These are phyloP conservation scores for Cerceris ruficornis DNA, from an alignment of 2,888 invertebrate genomes.

Conservation along the genomic window DNA sequence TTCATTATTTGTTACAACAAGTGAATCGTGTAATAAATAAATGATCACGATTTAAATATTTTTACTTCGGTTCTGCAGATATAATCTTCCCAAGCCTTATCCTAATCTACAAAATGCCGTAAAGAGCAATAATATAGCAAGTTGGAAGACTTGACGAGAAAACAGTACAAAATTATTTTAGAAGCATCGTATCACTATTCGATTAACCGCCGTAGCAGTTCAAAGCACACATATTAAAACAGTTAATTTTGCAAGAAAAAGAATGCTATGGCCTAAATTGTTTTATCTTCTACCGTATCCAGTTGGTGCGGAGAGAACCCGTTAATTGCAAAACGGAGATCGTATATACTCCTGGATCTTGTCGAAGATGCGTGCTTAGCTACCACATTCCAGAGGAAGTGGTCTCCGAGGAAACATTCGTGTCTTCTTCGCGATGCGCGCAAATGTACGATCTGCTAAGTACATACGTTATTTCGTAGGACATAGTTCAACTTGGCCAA, in stretches of 20 bases:
- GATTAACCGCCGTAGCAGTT: no score
- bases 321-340: constrained; percentile 18
- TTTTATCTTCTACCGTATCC: no score
- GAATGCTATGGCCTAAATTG: no score
- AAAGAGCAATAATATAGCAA: no score
- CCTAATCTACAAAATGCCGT: neutral
- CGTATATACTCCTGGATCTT: constrained; percentile 22
- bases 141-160: no score
- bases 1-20: constrained; percentile 39
- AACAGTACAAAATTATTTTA: no score
- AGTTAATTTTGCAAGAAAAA: no score
- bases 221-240: no score
- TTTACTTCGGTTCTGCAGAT: neutral
- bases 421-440: constrained; percentile 30
- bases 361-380: constrained; percentile 34
- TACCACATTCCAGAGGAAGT: constrained; percentile 34
- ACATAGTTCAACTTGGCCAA: constrained; percentile 23
- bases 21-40: constrained; percentile 42
- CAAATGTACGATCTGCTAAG: constrained; percentile 30
- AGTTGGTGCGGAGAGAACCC: no score
- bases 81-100: neutral
- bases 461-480: constrained; percentile 30
- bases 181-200: no score
- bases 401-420: constrained; percentile 54
- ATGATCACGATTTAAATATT: constrained; percentile 12